phyloP scores from a whole-genome alignment of 2,888 invertebrate species.

The Folsomia manolachei region DNA sequence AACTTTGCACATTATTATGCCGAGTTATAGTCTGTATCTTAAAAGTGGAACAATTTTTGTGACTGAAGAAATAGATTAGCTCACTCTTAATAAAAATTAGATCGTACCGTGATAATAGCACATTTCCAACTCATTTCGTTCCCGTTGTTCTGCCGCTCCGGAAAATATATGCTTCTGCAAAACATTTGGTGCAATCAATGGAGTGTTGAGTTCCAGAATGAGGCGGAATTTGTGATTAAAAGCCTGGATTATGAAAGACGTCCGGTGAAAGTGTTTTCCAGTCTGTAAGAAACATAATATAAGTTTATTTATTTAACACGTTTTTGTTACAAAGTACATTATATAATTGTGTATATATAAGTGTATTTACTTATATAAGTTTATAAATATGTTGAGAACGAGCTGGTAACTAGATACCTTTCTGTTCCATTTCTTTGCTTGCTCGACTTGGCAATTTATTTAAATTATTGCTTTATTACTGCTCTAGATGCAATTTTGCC shows the following conservation, averaged over 20 bases:
- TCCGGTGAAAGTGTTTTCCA: constrained; percentile 89
- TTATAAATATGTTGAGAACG: too few species aligned
- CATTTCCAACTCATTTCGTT: constrained; percentile 64
- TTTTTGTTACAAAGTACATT: not conserved
- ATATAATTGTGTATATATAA: not conserved
- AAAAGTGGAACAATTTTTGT: too few species aligned
- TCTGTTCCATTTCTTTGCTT: not conserved
- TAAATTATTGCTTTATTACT: not conserved
- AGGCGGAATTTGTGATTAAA: constrained; percentile 94
- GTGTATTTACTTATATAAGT: not conserved
- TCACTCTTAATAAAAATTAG: too few species aligned
- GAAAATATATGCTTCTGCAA: constrained; percentile 85
- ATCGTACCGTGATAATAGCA: constrained; percentile 98
- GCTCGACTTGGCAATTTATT: not conserved
- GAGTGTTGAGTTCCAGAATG: constrained; percentile 94
- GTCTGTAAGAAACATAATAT: constrained; percentile 62
- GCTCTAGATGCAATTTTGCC: not conserved
- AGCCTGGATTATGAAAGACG: constrained; percentile 92
- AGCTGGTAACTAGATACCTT: too few species aligned
- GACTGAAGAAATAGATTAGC: too few species aligned
- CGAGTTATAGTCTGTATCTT: too few species aligned
- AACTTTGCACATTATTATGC: too few species aligned
- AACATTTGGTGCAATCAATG: constrained; percentile 72
- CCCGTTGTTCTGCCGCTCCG: constrained; percentile 72
- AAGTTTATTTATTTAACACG: not conserved